Evolutionary conservation across 2,113 vertebrate species (phyloP).

Genomic region (Myotis yumanensis): DNA sequence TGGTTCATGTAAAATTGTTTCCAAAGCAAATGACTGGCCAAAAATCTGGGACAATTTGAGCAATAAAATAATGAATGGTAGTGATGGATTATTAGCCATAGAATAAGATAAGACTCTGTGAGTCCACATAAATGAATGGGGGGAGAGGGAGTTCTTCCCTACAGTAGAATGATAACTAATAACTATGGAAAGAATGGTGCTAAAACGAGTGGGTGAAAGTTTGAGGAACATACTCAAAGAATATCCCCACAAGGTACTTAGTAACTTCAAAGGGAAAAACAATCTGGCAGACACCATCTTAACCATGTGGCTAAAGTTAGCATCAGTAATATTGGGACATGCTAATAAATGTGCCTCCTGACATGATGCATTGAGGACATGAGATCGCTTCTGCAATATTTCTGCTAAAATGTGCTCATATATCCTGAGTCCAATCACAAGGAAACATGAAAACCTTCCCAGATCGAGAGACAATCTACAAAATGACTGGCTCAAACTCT

Average conservation of each 20-base stretch:
- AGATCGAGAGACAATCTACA: background rate
- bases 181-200: background rate
- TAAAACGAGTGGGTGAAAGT: background rate
- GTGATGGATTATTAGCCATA: background rate
- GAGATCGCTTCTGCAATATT: background rate
- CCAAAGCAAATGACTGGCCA: background rate
- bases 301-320: background rate
- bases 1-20: slow-evolving; percentile 18
- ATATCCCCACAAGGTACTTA: background rate
- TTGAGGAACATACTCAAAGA: background rate
- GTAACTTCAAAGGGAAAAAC: background rate
- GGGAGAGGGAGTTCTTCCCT: background rate
- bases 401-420: background rate
- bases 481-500: background rate
- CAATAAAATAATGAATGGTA: background rate
- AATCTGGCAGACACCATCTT: background rate
- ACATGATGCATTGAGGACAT: fast-evolving
- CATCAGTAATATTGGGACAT: background rate
- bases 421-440: background rate
- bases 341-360: background rate
- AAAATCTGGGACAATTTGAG: background rate
- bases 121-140: background rate
- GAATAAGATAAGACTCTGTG: background rate
- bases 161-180: background rate
- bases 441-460: background rate